phyloP scores from a whole-genome alignment of 2,113 vertebrate species.

The Buteo buteo region DNA sequence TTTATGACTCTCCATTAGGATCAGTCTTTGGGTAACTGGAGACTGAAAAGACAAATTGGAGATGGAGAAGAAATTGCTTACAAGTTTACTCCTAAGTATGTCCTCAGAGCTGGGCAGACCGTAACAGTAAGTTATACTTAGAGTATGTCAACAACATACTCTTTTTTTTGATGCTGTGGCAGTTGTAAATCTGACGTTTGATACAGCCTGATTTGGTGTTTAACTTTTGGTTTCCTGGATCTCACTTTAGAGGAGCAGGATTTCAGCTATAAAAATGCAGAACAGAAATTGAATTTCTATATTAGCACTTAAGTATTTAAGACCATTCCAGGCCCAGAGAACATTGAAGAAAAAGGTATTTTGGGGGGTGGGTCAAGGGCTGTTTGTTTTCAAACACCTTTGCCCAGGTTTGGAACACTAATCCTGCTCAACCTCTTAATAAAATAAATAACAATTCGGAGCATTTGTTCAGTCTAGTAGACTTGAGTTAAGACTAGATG shows the following conservation, averaged over 20 bases:
- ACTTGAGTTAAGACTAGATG: neutral
- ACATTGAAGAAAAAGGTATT: neutral
- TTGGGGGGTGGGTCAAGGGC: neutral
- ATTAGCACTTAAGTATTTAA: neutral
- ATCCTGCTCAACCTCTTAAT: neutral
- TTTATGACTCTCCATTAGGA: conserved; percentile 73
- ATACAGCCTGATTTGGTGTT: neutral
- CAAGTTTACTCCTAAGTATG: conserved; percentile 94
- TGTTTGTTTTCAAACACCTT: neutral
- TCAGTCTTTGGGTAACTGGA: conserved; percentile 93
- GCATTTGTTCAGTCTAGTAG: neutral
- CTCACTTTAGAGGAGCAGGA: neutral
- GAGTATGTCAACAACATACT: neutral
- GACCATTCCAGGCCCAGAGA: neutral
- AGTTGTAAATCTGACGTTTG: neutral
- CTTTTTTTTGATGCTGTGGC: neutral
- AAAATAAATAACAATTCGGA: neutral
- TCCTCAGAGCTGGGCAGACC: conserved; percentile 89
- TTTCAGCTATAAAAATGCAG: neutral
- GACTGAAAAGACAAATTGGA: conserved; percentile 85
- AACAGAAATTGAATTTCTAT: neutral
- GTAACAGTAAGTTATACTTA: conserved; percentile 85
- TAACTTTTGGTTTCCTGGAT: neutral
- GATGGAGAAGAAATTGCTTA: conserved; percentile 85
- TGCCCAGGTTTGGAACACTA: neutral